phyloP scores from a whole-genome alignment of 2,888 invertebrate species.

The Rambutsinella grinnellia region DNA sequence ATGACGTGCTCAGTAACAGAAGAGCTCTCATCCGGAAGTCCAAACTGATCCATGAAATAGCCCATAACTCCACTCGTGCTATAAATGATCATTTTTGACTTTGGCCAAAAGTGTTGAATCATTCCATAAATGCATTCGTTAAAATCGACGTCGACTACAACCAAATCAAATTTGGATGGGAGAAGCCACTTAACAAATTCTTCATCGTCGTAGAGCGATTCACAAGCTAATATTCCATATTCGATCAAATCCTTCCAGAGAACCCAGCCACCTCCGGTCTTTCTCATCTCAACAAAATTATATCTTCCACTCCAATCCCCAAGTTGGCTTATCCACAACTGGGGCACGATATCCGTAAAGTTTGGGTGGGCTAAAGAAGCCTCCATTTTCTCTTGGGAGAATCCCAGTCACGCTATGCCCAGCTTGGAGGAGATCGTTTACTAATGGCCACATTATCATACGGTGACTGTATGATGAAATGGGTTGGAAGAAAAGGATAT shows the following conservation, averaged over 20 bases:
- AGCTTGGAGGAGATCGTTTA: not conserved
- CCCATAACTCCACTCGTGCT: constrained; percentile 31
- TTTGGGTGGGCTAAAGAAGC: not conserved
- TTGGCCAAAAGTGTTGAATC: constrained; percentile 32
- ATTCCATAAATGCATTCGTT: constrained; percentile 47
- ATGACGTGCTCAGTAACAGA: not conserved
- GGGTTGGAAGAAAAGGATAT: not conserved
- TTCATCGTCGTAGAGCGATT: not conserved
- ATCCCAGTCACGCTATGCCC: not conserved
- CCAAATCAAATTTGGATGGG: constrained; percentile 48
- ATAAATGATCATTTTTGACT: constrained; percentile 26
- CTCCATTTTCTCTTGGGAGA: not conserved
- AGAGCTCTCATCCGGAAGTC: constrained; percentile 17
- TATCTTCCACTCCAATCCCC: not conserved
- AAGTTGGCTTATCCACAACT: not conserved
- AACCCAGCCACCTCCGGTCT: no score
- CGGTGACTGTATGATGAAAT: not conserved
- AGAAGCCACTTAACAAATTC: constrained; percentile 36
- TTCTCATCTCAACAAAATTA: not conserved
- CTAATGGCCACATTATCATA: not conserved
- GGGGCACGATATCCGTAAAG: not conserved
- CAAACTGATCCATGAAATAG: constrained; percentile 41
- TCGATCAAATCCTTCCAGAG: not conserved
- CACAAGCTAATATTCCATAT: constrained; percentile 1
- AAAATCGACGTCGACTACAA: constrained; percentile 42